These are phyloP conservation scores for Drosophila tropicalis DNA, from an alignment of 1,140 invertebrate species.

Conservation along the genomic window DNA sequence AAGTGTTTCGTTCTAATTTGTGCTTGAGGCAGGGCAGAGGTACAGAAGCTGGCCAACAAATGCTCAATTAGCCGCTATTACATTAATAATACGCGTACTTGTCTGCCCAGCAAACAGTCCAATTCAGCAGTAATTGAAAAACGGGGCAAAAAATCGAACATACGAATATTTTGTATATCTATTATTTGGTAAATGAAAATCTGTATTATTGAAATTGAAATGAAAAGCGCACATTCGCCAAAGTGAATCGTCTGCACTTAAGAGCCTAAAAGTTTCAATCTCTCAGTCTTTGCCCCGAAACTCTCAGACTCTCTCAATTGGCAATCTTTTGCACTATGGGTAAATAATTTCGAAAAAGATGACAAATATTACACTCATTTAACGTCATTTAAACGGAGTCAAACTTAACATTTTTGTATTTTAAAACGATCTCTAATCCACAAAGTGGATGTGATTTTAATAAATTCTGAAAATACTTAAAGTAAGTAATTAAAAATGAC, in stretches of 20 bases:
- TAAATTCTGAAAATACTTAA: too few relatives aligned
- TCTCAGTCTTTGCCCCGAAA: neutral
- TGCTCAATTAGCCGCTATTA: conserved; percentile 78
- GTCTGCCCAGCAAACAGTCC: conserved; percentile 34
- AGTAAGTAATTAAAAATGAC: too few relatives aligned
- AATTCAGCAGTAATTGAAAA: conserved; percentile 60
- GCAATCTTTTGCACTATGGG: too few relatives aligned
- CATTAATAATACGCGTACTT: conserved; percentile 80
- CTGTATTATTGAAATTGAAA: conserved; percentile 55
- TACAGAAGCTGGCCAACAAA: conserved; percentile 33
- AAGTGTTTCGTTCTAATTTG: conserved; percentile 76
- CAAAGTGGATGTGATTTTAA: too few relatives aligned
- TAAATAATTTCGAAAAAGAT: too few relatives aligned
- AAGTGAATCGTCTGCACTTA: conserved; percentile 75
- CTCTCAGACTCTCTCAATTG: too few relatives aligned
- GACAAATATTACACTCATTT: too few relatives aligned
- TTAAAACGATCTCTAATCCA: too few relatives aligned
- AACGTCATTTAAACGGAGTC: neutral
- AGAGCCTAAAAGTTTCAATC: conserved; percentile 67
- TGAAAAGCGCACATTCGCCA: conserved; percentile 73
- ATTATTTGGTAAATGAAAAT: conserved; percentile 49
- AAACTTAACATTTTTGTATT: too few relatives aligned
- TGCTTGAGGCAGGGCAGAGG: conserved; percentile 36
- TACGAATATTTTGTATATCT: conserved; percentile 5
- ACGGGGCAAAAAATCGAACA: conserved; percentile 21